Percentiles rank a stretch among this genome's conserved stretches.
Conservation (phyloP, 2,113 vertebrate species). For the Mionectes macconnelli region DNA sequence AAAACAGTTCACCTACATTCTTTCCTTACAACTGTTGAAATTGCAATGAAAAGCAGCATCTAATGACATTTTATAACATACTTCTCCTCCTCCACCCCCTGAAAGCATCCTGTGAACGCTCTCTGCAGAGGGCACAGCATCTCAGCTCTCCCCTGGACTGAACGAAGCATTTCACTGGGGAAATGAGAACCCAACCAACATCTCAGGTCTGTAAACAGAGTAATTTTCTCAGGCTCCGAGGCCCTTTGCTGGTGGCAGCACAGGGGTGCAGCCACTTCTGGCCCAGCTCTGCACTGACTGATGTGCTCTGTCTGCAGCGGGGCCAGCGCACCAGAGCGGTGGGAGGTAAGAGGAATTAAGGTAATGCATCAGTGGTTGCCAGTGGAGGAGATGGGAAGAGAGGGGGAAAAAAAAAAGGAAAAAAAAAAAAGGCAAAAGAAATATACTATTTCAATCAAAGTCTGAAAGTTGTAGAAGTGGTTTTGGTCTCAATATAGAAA, state of each 20-base stretch:
- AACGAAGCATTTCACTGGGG: neutral
- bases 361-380: conserved; percentile 65
- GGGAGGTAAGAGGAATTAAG: conserved; percentile 69
- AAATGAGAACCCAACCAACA: neutral
- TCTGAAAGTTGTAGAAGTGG: conserved; percentile 82
- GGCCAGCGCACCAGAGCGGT: neutral
- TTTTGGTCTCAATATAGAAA: conserved; percentile 82
- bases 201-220: neutral
- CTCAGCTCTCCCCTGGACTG: neutral
- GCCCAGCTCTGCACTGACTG: neutral
- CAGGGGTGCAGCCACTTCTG: neutral
- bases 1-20: neutral
- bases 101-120: neutral
- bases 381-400: conserved; percentile 66
- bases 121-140: neutral
- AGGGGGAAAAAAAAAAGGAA: rapidly evolving
- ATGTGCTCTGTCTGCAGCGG: neutral
- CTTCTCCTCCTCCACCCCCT: neutral
- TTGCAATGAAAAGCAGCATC: neutral
- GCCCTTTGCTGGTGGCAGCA: neutral
- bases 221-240: neutral
- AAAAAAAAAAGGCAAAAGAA: conserved; percentile 48
- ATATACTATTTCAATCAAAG: conserved; percentile 81
- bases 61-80: neutral
- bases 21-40: neutral